Base-by-base conservation (phyloP, 2,797 vertebrate species). In the Crocodylus rhombifer region DNA sequence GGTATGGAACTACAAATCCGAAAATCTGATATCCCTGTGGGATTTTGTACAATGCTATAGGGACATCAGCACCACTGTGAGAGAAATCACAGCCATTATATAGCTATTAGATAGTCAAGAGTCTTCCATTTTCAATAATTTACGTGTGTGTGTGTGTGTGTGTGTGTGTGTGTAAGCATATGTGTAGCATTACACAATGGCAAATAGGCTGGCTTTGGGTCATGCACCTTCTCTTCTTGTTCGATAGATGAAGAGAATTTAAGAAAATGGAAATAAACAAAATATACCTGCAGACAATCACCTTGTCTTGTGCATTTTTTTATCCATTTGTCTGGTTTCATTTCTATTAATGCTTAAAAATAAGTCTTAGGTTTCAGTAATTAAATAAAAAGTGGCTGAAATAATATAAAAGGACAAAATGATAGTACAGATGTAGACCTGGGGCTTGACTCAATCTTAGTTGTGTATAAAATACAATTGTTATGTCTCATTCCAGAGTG, bases 361-460 rank as follows among this genome's bases (percentile, higher is more conserved):
- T 26, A 1, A 63, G 77, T 86, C 89, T 81, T 74, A 76, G 8
- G 83, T 94, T 92, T 80, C 80, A 55, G 33, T 84, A 92, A 87
- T 95, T 94, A 96, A 92, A 86, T 85, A 80, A 95, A 92, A 82
- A 80, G 84, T 60, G n/a, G 30, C 71, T 90, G 42, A 86, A 96
- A 91, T 62, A 90, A 88, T 21, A 5, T 63, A 9, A 71, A 77
- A 76, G 20, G 82, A 82, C 5, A 81, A 20, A 90, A 82, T 55
- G 7, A 61, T 61, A 57, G 60, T 67, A 18, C 4, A 80, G n/a
- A 16, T 71, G 64, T 18, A 57, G 5, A 4, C 86, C 36, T 42
- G 21, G 58, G 76, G 78, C 87, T 87, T 33, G 26, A 82, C 82
- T 26, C 36, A 8, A 7, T 42, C 42, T 42, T 73, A 23, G 13